Conservation (phyloP, 2,797 vertebrate species). For the Gobionotothen gibberifrons region DNA sequence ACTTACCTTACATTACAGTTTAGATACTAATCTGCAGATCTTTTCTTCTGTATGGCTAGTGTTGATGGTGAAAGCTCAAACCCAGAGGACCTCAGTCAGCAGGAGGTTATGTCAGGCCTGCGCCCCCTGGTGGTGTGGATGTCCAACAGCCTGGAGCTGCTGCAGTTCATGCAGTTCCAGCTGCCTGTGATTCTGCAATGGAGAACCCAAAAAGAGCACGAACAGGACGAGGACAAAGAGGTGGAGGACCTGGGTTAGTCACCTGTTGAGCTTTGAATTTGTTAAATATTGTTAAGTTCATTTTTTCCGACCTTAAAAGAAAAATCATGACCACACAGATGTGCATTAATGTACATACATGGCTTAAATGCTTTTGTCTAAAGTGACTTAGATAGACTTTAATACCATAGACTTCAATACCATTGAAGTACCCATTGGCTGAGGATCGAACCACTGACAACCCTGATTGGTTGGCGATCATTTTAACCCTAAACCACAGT, state of each 20-base stretch:
- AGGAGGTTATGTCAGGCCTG: slow-evolving; percentile 74
- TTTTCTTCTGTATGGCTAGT: slow-evolving; percentile 11
- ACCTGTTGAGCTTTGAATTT: neutral
- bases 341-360: no score
- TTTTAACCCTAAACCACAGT: no score
- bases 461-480: no score
- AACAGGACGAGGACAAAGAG: slow-evolving; percentile 50
- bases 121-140: slow-evolving; percentile 85
- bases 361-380: no score
- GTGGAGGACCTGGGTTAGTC: slow-evolving; percentile 67
- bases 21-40: neutral
- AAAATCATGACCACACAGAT: neutral
- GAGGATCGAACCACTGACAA: no score
- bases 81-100: slow-evolving; percentile 49
- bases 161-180: slow-evolving; percentile 85
- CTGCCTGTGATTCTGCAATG: slow-evolving; percentile 81
- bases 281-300: neutral
- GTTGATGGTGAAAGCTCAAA: slow-evolving; percentile 22
- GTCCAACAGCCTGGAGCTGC: slow-evolving; percentile 86
- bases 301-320: neutral
- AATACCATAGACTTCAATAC: no score
- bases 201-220: slow-evolving; percentile 61
- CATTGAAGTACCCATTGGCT: no score
- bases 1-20: neutral
- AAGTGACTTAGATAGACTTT: no score